Evolutionary conservation across 2,113 vertebrate genomes (phyloP).

Genomic region (Formicarius rufipectus): DNA sequence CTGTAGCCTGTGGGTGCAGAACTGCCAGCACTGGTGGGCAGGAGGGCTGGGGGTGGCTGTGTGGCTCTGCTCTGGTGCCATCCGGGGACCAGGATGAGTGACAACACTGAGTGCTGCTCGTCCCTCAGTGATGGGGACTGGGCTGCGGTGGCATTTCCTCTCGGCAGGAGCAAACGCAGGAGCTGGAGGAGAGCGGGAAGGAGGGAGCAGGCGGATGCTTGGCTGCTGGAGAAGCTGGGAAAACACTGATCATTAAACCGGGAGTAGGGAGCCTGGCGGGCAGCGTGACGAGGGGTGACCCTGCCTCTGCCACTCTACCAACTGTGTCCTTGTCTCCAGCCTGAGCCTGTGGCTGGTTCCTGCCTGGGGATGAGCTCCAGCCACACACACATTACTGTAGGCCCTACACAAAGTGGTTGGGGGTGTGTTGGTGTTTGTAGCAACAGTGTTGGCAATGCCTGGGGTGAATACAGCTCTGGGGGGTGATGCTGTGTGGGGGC

Average conservation of each 20-base stretch:
- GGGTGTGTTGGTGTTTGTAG: rapidly evolving
- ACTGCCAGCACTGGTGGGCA: background rate
- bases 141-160: background rate
- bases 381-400: rapidly evolving
- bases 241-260: background rate
- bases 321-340: background rate
- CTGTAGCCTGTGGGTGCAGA: background rate
- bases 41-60: background rate
- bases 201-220: background rate
- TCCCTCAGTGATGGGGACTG: background rate
- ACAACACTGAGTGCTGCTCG: background rate
- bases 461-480: background rate
- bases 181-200: background rate
- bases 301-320: background rate
- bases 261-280: background rate
- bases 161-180: background rate
- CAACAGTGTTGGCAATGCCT: background rate
- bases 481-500: background rate
- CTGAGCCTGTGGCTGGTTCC: background rate
- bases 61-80: background rate
- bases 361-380: background rate
- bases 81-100: background rate
- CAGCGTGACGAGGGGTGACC: background rate
- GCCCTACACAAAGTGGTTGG: background rate
- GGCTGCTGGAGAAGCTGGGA: background rate